A percentile compares a stretch with the other conserved stretches of the same genome.
Conservation (phyloP, 2,113 vertebrate species). For the Oreotrochilus melanogaster region DNA sequence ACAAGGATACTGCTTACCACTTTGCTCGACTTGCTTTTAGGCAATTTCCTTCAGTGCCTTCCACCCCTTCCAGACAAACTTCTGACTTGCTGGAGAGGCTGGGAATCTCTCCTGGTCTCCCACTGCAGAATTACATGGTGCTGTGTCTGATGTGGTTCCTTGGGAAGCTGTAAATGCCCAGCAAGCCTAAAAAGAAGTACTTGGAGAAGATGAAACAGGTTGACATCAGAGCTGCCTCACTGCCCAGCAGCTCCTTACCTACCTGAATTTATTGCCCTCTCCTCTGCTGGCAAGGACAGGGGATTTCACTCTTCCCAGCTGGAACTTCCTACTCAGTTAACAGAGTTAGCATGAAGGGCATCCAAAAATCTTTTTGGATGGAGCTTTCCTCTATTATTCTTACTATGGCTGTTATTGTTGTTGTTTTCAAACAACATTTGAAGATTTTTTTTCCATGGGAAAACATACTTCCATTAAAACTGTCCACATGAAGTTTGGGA, state of each 20-base stretch:
- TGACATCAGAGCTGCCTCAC: not conserved
- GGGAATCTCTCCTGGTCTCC: not conserved
- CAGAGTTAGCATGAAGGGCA: not conserved
- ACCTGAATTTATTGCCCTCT: not conserved
- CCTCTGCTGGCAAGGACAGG: not conserved
- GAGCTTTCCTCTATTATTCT: not conserved
- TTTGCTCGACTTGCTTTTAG: not conserved
- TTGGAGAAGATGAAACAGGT: not conserved
- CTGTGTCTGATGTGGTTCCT: not conserved
- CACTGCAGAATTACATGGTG: not conserved
- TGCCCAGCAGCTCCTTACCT: not conserved
- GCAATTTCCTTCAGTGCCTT: not conserved
- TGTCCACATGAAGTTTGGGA: not conserved
- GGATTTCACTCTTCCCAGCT: not conserved
- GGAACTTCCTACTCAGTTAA: not conserved
- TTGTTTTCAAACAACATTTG: not conserved
- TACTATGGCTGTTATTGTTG: rapidly evolving
- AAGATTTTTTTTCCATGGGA: not conserved
- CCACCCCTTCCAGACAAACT: not conserved
- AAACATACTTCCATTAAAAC: not conserved
- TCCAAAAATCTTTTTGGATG: not conserved
- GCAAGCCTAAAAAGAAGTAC: not conserved
- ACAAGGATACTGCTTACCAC: rapidly evolving
- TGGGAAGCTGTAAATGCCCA: not conserved
- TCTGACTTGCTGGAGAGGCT: not conserved